Base-by-base conservation (phyloP, 2,888 invertebrate species). In the Phalera bucephala region DNA sequence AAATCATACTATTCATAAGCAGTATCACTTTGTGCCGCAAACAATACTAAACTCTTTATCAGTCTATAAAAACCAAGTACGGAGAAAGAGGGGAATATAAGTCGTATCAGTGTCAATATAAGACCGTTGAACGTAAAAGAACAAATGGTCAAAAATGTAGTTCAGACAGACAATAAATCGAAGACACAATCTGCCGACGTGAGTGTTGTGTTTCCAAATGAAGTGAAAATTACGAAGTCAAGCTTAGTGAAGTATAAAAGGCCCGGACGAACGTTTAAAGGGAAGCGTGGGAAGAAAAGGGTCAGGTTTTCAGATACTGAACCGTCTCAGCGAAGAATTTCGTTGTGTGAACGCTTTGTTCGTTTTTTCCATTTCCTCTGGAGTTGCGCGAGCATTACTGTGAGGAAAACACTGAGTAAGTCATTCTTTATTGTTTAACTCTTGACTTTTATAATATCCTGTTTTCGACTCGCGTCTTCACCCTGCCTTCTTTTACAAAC, bases 261-360 rank as follows among this genome's bases (percentile, higher is more conserved):
- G 44, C 33, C 62, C 36, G 62, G 63, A 37, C 74, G 70, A 65
- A 62, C 61, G 55, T 40, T 20, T 31, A 66, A 63, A 58, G 51
- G 63, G 40, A 66, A 60, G 45, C 51, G 51, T 40, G 27, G 26
- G 25, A 84, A 82, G 75, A 86, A 87, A 76, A 77, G 71, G 68
- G 85, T 87, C 55, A 70, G 77, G 55, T 87, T 87, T 54, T 69
- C 63, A 46, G 85, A 83, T 58, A 55, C 51, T 20, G 75, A 75
- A 32, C 64, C 64, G 45, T 50, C 44, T 36, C 71, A 26, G 29
- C 12, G 11, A 14, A 65, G 45, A 48, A 52, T 57, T 45, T 64
- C 82, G 31, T 51, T 84, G 42, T 69, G 71, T 57, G 69, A 74
- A 50, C 77, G 84, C 36, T 72, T 82, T 54, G 60, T 66, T 38